A percentile compares a stretch with the other conserved stretches of the same genome.
These are phyloP conservation scores for Sebastes iracundus DNA, from an alignment of 2,797 vertebrate species.

Conservation along the genomic window DNA sequence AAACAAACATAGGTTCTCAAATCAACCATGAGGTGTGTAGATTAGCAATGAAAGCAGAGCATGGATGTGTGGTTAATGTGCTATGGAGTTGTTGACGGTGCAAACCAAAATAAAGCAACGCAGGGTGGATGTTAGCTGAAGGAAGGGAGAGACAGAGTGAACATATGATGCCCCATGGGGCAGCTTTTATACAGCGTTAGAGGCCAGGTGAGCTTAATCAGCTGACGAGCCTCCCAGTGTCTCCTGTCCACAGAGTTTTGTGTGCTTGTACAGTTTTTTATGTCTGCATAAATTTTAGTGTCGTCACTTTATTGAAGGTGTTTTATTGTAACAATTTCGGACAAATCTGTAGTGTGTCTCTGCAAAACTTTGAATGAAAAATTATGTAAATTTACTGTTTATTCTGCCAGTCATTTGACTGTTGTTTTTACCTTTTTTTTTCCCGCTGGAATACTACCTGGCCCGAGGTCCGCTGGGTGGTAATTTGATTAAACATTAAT, in stretches of 20 bases:
- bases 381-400: not conserved
- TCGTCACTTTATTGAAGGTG: not conserved
- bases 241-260: not conserved
- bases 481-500: not conserved
- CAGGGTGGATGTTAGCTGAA: not conserved
- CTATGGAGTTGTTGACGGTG: not conserved
- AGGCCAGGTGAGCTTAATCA: not conserved
- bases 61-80: not conserved
- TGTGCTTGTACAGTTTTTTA: not conserved
- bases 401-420: not conserved
- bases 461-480: not conserved
- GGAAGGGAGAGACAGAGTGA: not conserved
- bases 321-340: not conserved
- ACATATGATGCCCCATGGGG: not conserved
- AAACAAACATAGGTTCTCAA: not conserved
- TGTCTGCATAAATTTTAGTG: not conserved
- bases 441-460: not conserved
- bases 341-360: not conserved
- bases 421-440: not conserved
- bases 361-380: not conserved
- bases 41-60: not conserved
- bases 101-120: not conserved
- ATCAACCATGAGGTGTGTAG: not conserved
- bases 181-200: not conserved
- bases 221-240: not conserved